A percentile compares a stretch with the other conserved stretches of the same genome.
Conservation (phyloP, 2,797 vertebrate genomes). For the Nasua narica region DNA sequence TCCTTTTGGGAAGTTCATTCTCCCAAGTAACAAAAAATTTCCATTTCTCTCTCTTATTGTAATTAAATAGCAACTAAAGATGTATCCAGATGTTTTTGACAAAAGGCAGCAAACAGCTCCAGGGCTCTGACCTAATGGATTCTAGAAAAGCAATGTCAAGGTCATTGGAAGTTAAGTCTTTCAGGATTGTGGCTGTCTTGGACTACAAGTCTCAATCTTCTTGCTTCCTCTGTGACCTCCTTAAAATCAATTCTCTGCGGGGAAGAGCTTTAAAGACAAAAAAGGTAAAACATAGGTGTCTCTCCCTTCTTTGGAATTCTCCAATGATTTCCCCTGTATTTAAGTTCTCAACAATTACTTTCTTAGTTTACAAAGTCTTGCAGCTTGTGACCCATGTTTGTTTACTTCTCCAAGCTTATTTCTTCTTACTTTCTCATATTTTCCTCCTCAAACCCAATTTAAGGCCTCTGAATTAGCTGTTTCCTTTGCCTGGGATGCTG, state of each 20-base stretch:
- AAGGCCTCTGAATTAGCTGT: neutral
- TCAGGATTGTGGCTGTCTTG: neutral
- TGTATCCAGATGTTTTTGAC: neutral
- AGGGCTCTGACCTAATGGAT: neutral
- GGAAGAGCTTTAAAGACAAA: neutral
- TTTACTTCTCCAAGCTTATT: neutral
- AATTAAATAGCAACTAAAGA: neutral
- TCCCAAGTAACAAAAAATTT: neutral
- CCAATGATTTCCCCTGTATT: neutral
- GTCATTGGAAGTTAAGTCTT: slow-evolving; percentile 13
- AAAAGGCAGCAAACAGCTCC: neutral
- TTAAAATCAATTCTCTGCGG: neutral
- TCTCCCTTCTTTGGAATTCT: neutral
- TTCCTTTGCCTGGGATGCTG: neutral
- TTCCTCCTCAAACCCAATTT: neutral
- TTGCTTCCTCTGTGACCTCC: neutral
- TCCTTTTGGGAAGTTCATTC: neutral
- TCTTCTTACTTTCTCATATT: neutral
- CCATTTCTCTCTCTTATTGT: neutral
- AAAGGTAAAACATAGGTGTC: neutral
- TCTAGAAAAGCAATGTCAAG: slow-evolving; percentile 27
- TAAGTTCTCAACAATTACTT: neutral
- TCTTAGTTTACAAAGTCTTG: neutral
- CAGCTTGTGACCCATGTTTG: neutral
- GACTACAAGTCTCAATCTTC: neutral